These are phyloP conservation scores for Lanius collurio DNA, from an alignment of 2,113 vertebrate genomes.

Conservation along the genomic window DNA sequence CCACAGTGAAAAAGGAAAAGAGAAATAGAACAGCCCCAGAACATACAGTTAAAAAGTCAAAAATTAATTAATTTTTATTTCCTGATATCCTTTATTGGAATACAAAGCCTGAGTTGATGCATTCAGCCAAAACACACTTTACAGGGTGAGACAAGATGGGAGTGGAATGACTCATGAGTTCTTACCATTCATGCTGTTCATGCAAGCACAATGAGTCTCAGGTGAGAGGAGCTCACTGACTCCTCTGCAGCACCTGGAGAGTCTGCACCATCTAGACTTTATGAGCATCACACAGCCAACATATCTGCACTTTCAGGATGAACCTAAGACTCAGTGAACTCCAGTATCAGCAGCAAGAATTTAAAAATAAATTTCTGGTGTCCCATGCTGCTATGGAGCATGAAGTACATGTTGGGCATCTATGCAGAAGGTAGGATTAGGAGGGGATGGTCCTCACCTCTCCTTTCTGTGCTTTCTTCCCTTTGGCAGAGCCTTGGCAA, in stretches of 20 bases:
- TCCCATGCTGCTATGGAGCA: neutral
- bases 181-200: neutral
- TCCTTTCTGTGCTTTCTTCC: neutral
- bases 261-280: neutral
- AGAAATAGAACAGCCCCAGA: neutral
- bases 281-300: too few relatives aligned
- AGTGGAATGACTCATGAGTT: neutral
- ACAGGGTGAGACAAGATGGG: neutral
- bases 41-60: neutral
- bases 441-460: neutral
- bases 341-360: neutral
- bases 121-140: neutral
- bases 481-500: neutral
- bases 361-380: neutral
- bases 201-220: neutral
- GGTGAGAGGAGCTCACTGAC: neutral
- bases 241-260: neutral
- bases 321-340: neutral
- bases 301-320: rapidly evolving
- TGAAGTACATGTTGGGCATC: neutral
- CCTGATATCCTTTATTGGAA: neutral
- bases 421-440: neutral
- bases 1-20: neutral
- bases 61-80: neutral
- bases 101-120: neutral